phyloP scores from a whole-genome alignment of 2,113 vertebrate genomes.

The Vireo altiloquus region DNA sequence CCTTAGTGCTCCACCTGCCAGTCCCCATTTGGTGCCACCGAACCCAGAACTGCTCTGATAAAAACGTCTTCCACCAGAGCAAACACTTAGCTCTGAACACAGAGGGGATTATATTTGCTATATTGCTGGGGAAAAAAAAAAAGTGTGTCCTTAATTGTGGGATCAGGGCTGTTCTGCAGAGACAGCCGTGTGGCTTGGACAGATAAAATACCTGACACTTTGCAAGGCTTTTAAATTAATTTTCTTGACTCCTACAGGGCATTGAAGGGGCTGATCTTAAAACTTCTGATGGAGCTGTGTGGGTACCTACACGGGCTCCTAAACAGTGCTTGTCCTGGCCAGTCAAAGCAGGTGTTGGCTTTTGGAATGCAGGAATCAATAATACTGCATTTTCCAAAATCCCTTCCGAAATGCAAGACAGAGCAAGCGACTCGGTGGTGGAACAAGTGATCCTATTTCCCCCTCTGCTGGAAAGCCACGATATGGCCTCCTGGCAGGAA shows the following conservation, averaged over 20 bases:
- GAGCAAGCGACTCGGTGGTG: fast-evolving
- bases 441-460: constrained; percentile 38
- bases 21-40: background rate
- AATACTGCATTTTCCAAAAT: background rate
- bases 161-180: background rate
- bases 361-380: background rate
- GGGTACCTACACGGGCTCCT: background rate
- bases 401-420: background rate
- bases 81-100: background rate
- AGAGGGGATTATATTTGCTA: fast-evolving
- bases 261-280: background rate
- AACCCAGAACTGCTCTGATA: background rate
- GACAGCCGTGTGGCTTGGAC: background rate
- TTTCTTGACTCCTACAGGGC: background rate
- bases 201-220: background rate
- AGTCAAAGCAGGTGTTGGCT: background rate
- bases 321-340: constrained; percentile 14
- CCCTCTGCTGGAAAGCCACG: constrained; percentile 53
- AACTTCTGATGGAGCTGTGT: background rate
- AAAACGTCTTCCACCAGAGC: fast-evolving
- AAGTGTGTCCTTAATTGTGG: background rate
- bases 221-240: background rate
- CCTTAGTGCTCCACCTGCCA: background rate
- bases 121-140: background rate
- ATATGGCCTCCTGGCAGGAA: background rate